Conservation (phyloP, 1,140 invertebrate genomes). For the Melanaphis sacchari region DNA sequence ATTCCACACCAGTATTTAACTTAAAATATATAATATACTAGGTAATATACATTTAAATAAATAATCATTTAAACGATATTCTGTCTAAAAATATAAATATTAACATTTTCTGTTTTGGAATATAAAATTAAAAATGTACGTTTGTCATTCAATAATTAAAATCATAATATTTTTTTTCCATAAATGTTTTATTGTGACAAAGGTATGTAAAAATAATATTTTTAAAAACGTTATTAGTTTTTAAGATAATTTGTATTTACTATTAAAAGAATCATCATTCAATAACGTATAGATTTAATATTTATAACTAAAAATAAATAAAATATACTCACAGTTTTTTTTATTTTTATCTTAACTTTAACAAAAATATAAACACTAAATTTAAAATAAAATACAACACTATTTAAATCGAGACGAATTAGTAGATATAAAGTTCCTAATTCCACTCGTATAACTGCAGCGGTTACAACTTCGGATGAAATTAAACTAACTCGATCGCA, state of each 20-base stretch:
- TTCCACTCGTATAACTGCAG: neutral
- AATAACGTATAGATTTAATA: neutral
- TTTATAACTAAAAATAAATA: neutral
- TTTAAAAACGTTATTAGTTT: neutral
- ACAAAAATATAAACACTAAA: neutral
- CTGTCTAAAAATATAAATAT: neutral
- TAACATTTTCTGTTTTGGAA: neutral
- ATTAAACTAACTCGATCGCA: neutral
- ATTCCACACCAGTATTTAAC: neutral
- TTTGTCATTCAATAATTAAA: neutral
- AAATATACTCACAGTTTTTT: neutral
- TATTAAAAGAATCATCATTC: neutral
- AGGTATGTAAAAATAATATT: neutral
- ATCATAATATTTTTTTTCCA: neutral
- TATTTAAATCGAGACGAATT: neutral
- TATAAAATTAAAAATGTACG: neutral
- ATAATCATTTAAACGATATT: neutral
- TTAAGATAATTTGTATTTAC: neutral
- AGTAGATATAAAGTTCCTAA: neutral
- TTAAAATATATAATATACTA: neutral
- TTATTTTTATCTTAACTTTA: neutral
- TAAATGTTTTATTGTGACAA: too few species aligned
- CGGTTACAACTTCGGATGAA: neutral
- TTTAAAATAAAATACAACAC: neutral
- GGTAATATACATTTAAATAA: neutral